These are phyloP conservation scores for Drosophila siamana DNA, from an alignment of 2,888 invertebrate genomes.

Conservation along the genomic window DNA sequence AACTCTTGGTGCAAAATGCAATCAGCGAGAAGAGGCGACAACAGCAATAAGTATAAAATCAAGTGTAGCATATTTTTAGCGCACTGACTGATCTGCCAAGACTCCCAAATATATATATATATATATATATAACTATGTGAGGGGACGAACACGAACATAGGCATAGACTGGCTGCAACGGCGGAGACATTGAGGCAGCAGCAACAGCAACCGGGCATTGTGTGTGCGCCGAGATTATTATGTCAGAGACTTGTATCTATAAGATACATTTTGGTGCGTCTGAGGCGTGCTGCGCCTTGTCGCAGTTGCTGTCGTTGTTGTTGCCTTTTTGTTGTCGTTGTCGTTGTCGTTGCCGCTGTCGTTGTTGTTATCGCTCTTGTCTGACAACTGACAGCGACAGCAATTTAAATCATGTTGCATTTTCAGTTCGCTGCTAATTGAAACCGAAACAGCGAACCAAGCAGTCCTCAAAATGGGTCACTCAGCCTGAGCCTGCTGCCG, in stretches of 20 bases:
- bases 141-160: neutral
- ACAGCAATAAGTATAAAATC: constrained; percentile 34
- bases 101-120: neutral
- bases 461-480: constrained; percentile 47
- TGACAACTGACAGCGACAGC: constrained; percentile 82
- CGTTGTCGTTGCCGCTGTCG: constrained; percentile 27
- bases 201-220: constrained; percentile 18
- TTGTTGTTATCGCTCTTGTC: constrained; percentile 73
- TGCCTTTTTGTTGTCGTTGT: too few relatives aligned
- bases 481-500: constrained; percentile 9
- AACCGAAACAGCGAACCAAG: constrained; percentile 35
- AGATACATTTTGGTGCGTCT: constrained; percentile 68
- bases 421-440: constrained; percentile 54
- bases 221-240: constrained; percentile 59
- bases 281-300: constrained; percentile 42
- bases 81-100: constrained; percentile 22
- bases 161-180: constrained; percentile 40
- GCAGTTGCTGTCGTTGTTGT: constrained; percentile 16
- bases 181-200: constrained; percentile 59
- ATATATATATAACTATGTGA: constrained; percentile 5
- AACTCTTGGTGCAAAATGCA: constrained; percentile 23
- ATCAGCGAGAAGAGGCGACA: constrained; percentile 2
- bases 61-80: constrained; percentile 59
- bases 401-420: constrained; percentile 81
- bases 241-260: constrained; percentile 68